These are phyloP conservation scores for Netelia inedita DNA, from an alignment of 2,888 invertebrate species.

Conservation along the genomic window DNA sequence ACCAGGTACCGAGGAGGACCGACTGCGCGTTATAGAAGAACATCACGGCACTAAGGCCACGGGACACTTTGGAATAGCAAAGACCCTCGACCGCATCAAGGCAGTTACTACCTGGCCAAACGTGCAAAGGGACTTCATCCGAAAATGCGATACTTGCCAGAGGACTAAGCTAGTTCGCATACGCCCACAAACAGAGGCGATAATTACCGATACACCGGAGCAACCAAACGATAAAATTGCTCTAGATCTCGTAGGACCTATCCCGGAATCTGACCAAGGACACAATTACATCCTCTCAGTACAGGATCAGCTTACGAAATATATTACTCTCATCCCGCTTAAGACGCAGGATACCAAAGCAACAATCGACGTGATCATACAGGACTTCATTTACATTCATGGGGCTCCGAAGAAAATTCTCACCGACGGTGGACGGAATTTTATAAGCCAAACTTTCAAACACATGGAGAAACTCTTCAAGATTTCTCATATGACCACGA, in stretches of 20 bases:
- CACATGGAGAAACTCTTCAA: conserved; percentile 28
- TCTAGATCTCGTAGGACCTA: not conserved
- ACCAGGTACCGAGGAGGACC: not conserved
- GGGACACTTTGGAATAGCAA: not conserved
- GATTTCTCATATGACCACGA: not conserved
- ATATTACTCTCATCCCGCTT: not conserved
- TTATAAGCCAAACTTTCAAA: too few relatives aligned
- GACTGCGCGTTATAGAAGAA: not conserved
- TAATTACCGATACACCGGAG: not conserved
- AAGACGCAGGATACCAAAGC: not conserved
- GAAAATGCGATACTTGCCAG: conserved; percentile 24
- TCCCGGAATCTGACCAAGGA: not conserved
- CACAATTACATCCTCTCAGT: too few relatives aligned
- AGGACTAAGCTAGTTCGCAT: not conserved
- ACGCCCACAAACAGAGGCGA: too few relatives aligned
- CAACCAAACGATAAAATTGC: conserved; percentile 21
- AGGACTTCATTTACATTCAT: too few relatives aligned
- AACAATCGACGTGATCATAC: too few relatives aligned
- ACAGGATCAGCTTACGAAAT: not conserved
- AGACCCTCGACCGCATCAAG: conserved; percentile 23
- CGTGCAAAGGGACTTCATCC: conserved; percentile 7
- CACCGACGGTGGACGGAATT: too few relatives aligned
- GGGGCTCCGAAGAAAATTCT: too few relatives aligned
- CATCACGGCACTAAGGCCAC: conserved; percentile 3
- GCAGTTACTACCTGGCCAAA: conserved; percentile 32